Evolutionary conservation across 2,797 vertebrate genomes (phyloP).

Genomic region (Vespertilio murinus): DNA sequence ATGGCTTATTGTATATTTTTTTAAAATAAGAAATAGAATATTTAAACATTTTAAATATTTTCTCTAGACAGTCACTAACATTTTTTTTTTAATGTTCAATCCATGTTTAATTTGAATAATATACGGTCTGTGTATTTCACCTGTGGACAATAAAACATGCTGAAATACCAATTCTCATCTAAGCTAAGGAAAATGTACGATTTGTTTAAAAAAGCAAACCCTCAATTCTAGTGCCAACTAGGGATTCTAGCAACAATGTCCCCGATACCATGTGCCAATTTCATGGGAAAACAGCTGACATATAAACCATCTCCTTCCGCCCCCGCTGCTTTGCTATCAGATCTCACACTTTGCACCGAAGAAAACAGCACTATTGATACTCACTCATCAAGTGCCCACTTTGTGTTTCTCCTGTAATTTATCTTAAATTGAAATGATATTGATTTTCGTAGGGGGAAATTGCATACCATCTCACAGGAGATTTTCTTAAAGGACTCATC

Average conservation of each 20-base stretch:
- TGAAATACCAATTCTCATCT: neutral
- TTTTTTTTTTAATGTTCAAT: neutral
- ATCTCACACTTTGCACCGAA: neutral
- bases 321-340: neutral
- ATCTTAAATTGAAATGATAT: constrained; percentile 71
- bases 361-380: constrained; percentile 61
- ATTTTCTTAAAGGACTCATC: constrained; percentile 66
- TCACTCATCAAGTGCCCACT: constrained; percentile 34
- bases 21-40: neutral
- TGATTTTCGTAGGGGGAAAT: constrained; percentile 70
- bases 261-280: neutral
- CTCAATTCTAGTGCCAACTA: neutral
- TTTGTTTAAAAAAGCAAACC: neutral
- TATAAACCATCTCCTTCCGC: rapidly evolving
- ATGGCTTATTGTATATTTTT: neutral
- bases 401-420: constrained; percentile 72
- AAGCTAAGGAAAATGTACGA: neutral
- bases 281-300: neutral
- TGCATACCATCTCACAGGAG: constrained; percentile 73
- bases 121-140: neutral
- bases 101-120: neutral
- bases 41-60: neutral
- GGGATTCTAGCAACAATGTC: neutral
- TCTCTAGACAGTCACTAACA: neutral
- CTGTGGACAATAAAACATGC: neutral